These are phyloP conservation scores for Drosophila crucigera DNA, from an alignment of 2,888 invertebrate species.

Conservation along the genomic window DNA sequence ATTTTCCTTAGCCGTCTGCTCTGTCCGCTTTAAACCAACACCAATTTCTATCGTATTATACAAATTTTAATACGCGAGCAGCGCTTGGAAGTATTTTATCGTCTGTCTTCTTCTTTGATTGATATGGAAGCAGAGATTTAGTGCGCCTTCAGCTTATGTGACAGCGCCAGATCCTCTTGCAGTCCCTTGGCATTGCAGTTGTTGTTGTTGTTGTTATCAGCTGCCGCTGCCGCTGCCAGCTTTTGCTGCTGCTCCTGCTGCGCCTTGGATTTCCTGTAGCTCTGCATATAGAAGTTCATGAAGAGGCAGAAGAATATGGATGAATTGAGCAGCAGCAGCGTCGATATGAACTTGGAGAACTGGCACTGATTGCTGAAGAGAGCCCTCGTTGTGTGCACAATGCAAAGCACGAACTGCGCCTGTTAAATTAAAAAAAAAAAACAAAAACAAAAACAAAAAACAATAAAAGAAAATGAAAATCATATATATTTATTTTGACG, in stretches of 20 bases:
- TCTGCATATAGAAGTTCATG: slow-evolving; percentile 95
- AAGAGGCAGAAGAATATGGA: slow-evolving; percentile 96
- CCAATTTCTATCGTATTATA: slow-evolving; percentile 65
- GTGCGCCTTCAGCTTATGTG: slow-evolving; percentile 73
- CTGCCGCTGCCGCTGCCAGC: slow-evolving; percentile 34
- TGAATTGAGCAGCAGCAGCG: slow-evolving; percentile 91
- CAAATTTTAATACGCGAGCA: slow-evolving; percentile 45
- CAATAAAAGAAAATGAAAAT: not conserved
- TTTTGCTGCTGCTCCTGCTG: slow-evolving; percentile 49
- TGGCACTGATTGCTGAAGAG: slow-evolving; percentile 84
- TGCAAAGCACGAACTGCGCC: slow-evolving; percentile 86
- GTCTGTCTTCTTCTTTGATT: not conserved
- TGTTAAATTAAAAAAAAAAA: slow-evolving; percentile 41
- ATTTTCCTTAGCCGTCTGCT: slow-evolving; percentile 47
- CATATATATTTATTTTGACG: not conserved
- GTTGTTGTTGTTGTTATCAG: slow-evolving; percentile 56
- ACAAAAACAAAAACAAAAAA: too few species aligned
- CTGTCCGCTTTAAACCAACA: slow-evolving; percentile 56
- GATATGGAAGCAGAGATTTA: slow-evolving; percentile 39
- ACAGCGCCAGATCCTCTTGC: slow-evolving; percentile 38
- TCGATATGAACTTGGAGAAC: slow-evolving; percentile 88
- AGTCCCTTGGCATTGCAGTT: slow-evolving; percentile 48
- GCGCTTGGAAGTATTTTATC: slow-evolving; percentile 48
- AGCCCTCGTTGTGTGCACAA: slow-evolving; percentile 84
- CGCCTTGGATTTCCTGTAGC: slow-evolving; percentile 87